These are phyloP conservation scores for Nibea albiflora DNA, from an alignment of 2,113 vertebrate species.

Conservation along the genomic window DNA sequence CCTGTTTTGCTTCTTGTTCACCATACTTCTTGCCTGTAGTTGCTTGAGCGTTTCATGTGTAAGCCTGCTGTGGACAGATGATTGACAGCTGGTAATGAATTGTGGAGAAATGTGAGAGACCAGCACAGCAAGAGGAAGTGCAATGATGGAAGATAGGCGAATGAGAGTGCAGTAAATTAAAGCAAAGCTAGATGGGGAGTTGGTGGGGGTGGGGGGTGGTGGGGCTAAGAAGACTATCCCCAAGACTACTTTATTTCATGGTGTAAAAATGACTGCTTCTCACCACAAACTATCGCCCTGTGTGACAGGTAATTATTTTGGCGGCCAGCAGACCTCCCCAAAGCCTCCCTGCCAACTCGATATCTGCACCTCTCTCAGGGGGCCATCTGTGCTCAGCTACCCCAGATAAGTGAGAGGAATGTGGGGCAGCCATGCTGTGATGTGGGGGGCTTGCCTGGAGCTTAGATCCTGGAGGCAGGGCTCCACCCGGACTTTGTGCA, in stretches of 20 bases:
- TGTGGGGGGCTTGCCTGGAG: conserved; percentile 47
- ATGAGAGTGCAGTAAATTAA: conserved; percentile 62
- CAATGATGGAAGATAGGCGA: conserved; percentile 33
- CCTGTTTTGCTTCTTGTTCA: conserved; percentile 13
- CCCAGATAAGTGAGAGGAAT: conserved; percentile 76
- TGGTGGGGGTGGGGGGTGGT: conserved; percentile 18
- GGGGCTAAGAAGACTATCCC: conserved; percentile 61
- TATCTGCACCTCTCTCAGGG: conserved; percentile 61
- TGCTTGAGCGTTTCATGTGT: conserved; percentile 39
- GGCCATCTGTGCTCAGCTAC: conserved; percentile 62
- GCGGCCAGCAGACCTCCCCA: conserved; percentile 51
- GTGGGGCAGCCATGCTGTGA: conserved; percentile 64
- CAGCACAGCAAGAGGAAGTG: conserved; percentile 79
- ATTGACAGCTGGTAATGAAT: conserved; percentile 67
- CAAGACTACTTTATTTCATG: conserved; percentile 72
- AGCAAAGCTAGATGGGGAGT: conserved; percentile 30
- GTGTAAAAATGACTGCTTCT: conserved; percentile 63
- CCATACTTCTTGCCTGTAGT: conserved; percentile 26
- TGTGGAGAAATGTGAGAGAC: conserved; percentile 61
- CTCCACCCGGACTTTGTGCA: conserved; percentile 43
- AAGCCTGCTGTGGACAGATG: conserved; percentile 32
- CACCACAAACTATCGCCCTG: conserved; percentile 57
- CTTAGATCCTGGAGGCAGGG: conserved; percentile 34
- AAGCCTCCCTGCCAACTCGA: conserved; percentile 46
- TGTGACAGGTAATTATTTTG: conserved; percentile 83